A percentile compares a stretch with the other conserved stretches of the same genome.
Conservation (phyloP, 2,797 vertebrate species). For the Sebastes iracundus region DNA sequence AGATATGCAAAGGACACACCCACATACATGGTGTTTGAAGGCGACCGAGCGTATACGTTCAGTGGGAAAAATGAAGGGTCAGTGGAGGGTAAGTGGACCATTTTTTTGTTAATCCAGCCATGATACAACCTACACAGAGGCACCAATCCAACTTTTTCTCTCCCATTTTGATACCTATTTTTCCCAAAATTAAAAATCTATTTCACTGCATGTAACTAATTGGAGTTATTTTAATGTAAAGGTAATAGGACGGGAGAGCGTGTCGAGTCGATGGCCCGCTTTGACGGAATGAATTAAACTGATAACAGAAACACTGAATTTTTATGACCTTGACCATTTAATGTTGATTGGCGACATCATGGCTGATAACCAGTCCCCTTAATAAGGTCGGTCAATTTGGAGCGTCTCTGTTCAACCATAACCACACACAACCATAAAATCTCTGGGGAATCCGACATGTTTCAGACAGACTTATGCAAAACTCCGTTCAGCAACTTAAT, state of each 20-base stretch:
- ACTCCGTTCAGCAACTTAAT: constrained; percentile 78
- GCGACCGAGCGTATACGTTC: too few relatives aligned
- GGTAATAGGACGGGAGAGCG: not conserved
- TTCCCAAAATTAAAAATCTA: too few relatives aligned
- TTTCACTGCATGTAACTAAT: too few relatives aligned
- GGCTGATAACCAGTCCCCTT: not conserved
- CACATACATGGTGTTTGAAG: too few relatives aligned
- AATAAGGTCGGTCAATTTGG: not conserved
- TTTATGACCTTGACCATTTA: not conserved
- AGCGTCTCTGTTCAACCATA: not conserved
- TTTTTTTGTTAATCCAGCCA: too few relatives aligned
- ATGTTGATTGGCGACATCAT: not conserved
- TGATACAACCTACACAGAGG: not conserved
- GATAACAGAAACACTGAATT: not conserved
- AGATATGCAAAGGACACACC: too few relatives aligned
- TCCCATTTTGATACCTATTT: too few relatives aligned
- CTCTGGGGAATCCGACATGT: not conserved
- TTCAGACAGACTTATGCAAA: constrained; percentile 31
- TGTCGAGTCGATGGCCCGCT: not conserved
- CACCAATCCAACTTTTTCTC: not conserved
- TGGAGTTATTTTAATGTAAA: not conserved
- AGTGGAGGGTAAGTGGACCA: too few relatives aligned
- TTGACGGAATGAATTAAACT: not conserved
- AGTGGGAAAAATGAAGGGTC: too few relatives aligned
- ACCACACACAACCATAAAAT: not conserved